phyloP scores from a whole-genome alignment of 2,888 invertebrate species.

The Podotricha telesiphe region DNA sequence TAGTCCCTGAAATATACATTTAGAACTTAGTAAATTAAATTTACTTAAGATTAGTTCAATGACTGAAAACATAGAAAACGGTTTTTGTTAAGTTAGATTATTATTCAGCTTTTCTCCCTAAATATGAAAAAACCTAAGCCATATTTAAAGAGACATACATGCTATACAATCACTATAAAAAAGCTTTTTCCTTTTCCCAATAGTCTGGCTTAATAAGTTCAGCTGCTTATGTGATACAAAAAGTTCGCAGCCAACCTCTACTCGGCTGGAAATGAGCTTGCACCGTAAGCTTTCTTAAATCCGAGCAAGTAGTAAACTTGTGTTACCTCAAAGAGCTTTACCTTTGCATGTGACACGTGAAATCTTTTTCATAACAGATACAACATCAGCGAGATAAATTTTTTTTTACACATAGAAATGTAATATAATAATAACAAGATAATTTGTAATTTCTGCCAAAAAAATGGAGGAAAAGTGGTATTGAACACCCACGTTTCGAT shows the following conservation, averaged over 20 bases:
- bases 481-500: too few relatives aligned
- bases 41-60: too few relatives aligned
- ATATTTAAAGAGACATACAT: not conserved
- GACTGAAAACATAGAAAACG: too few relatives aligned
- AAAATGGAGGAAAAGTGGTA: too few relatives aligned
- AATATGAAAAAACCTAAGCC: not conserved
- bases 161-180: not conserved
- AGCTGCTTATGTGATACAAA: conserved; percentile 24
- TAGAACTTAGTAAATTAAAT: too few relatives aligned
- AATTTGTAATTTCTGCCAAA: too few relatives aligned
- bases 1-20: too few relatives aligned
- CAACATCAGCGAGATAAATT: not conserved
- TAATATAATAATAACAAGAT: too few relatives aligned
- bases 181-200: conserved; percentile 3
- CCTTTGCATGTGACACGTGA: not conserved
- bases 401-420: not conserved
- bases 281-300: conserved; percentile 21
- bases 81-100: too few relatives aligned
- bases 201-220: conserved; percentile 12
- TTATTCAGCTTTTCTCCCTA: not conserved
- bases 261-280: conserved; percentile 21
- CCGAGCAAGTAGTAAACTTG: conserved; percentile 1
- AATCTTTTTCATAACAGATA: not conserved
- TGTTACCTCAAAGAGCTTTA: conserved; percentile 6
- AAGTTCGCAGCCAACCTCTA: conserved; percentile 16